Evolutionary conservation across 2,888 invertebrate species (phyloP).

Genomic region (Syrphus vitripennis): DNA sequence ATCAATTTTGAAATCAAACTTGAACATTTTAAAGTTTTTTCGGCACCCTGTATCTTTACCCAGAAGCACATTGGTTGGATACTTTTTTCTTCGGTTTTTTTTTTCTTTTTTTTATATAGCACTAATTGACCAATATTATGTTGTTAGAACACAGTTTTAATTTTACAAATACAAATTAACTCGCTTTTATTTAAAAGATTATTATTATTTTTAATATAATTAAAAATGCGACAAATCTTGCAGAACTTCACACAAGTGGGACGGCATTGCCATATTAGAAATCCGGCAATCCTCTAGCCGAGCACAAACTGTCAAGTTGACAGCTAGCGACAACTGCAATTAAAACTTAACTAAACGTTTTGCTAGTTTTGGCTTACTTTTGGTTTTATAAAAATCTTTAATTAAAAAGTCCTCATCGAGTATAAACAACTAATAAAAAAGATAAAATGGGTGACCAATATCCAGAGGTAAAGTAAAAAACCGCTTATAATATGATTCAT

Average conservation of each 20-base stretch:
- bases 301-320: background rate
- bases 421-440: too few species aligned
- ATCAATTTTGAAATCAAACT: slow-evolving; percentile 77
- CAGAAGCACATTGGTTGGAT: background rate
- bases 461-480: slow-evolving; percentile 74
- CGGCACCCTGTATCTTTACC: slow-evolving; percentile 45
- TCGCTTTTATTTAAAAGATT: too few species aligned
- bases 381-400: background rate
- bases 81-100: too few species aligned
- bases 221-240: too few species aligned
- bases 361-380: background rate
- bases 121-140: background rate
- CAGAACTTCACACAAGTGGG: too few species aligned
- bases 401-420: too few species aligned
- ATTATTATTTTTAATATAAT: too few species aligned
- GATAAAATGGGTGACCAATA: slow-evolving; percentile 76
- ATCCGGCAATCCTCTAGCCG: too few species aligned
- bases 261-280: background rate
- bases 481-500: background rate
- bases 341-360: background rate
- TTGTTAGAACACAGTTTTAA: too few species aligned
- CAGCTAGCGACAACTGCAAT: background rate
- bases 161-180: too few species aligned
- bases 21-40: slow-evolving; percentile 75
- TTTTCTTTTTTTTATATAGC: background rate